phyloP scores from a whole-genome alignment of 2,113 vertebrate genomes.

The Nothoprocta perdicaria region DNA sequence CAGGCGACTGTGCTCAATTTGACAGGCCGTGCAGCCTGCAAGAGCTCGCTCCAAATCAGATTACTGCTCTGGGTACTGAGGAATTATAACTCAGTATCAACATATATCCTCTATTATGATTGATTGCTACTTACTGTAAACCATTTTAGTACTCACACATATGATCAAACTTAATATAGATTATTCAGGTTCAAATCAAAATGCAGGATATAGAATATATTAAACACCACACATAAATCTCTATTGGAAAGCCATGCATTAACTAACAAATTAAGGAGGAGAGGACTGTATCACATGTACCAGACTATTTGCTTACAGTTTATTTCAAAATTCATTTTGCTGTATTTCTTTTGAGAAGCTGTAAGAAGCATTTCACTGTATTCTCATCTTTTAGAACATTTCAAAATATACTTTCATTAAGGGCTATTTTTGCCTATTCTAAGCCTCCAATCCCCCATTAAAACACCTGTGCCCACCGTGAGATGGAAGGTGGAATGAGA shows the following conservation, averaged over 20 bases:
- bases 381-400: not conserved
- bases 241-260: not conserved
- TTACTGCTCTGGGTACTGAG: not conserved
- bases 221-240: not conserved
- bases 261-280: not conserved
- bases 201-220: not conserved
- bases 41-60: not conserved
- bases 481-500: not conserved
- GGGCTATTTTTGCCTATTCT: not conserved
- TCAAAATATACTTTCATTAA: not conserved
- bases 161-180: not conserved
- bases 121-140: conserved; percentile 32
- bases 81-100: not conserved
- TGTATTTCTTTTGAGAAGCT: not conserved
- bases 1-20: not conserved
- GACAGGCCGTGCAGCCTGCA: not conserved
- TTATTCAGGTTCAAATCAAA: conserved; percentile 30
- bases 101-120: not conserved
- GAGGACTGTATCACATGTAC: not conserved
- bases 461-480: rapidly evolving
- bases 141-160: not conserved
- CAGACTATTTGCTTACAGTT: not conserved
- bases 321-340: not conserved
- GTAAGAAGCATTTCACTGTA: not conserved
- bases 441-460: not conserved